Base-by-base conservation (phyloP, 1,140 invertebrate genomes). In the Papilio helenus region DNA sequence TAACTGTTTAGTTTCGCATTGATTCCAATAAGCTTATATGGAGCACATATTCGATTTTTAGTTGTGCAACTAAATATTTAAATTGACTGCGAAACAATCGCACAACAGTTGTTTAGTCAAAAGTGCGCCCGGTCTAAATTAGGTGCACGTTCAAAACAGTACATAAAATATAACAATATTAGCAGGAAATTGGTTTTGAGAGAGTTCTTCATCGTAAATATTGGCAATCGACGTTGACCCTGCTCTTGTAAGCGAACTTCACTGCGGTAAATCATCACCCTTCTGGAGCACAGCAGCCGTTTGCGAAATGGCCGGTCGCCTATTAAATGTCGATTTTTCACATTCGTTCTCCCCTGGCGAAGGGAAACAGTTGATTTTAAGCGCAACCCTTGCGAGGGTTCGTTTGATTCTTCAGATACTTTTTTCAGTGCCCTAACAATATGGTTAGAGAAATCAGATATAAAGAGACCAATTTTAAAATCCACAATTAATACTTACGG, bases 241-340 rank as follows among this genome's bases (percentile, higher is more conserved):
- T 74, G 80, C 78, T 80, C 81, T 55, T 61, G 61, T 29, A 72
- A 77, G 77, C 81, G 18, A 86, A 88, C 86, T 87, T 82, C 73
- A 81, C 79, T 71, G 80, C 83, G 76, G 83, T 91, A 92, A 92
- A 92, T 92, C 90, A 93, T 92, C 90, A 88, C 90, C 90, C 91
- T 91, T 86, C 85, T 78, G 82, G 79, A 81, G 79, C 80, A 83
- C 78, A 82, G 81, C 81, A 82, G 84, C 90, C 89, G 89, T 92
- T 92, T 91, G 86, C 88, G 88, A 92, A 93, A 93, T 91, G 84
- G 88, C 88, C 86, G 86, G 83, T 79, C 85, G 84, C 84, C 90
- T 92, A 93, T 92, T 93, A 93, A 93, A 93, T 91, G 90, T 87
- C 92, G 86, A 93, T 93, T 91, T 91, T 92, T 93, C 91, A 92